Percentiles rank a stretch among this genome's conserved stretches.
Evolutionary conservation across 2,797 vertebrate species (phyloP).

Genomic region (Schizothorax lantsangensis): DNA sequence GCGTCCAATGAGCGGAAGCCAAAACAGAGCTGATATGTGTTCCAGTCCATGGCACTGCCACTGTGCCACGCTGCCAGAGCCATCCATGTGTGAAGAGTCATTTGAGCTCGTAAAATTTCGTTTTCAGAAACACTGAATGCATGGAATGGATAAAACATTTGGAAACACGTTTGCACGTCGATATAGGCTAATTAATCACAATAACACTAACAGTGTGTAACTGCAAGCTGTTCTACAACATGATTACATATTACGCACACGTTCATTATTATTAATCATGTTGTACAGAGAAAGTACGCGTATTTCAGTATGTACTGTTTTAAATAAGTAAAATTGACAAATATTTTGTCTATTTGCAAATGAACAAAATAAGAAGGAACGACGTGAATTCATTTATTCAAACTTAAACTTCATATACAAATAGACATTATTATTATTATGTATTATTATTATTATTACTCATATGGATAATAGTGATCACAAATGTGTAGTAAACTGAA

Average conservation of each 20-base stretch:
- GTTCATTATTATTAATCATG: background rate
- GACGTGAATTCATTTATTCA: background rate
- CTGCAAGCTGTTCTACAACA: constrained; percentile 21
- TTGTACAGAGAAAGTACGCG: background rate
- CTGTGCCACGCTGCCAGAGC: constrained; percentile 20
- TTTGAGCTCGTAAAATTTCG: background rate
- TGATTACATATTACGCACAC: background rate
- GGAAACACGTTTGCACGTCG: constrained; percentile 6
- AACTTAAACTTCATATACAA: constrained; percentile 1
- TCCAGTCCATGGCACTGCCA: constrained; percentile 39
- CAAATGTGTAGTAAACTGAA: background rate
- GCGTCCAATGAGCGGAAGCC: constrained; percentile 39
- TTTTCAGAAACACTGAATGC: background rate
- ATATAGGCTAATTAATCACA: constrained; percentile 1
- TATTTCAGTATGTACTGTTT: background rate
- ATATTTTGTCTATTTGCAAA: background rate
- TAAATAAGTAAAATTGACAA: background rate
- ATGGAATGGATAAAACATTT: background rate
- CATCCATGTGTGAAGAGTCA: constrained; percentile 25
- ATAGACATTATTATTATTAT: background rate
- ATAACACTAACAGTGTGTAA: constrained; percentile 3
- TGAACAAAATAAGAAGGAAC: background rate
- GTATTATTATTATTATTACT: background rate
- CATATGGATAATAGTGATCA: background rate
- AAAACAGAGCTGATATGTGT: constrained; percentile 29